Evolutionary conservation across 1,140 invertebrate species (phyloP), one percentile per base, ranked within the genome.

Genomic region (Drosophila tani): DNA sequence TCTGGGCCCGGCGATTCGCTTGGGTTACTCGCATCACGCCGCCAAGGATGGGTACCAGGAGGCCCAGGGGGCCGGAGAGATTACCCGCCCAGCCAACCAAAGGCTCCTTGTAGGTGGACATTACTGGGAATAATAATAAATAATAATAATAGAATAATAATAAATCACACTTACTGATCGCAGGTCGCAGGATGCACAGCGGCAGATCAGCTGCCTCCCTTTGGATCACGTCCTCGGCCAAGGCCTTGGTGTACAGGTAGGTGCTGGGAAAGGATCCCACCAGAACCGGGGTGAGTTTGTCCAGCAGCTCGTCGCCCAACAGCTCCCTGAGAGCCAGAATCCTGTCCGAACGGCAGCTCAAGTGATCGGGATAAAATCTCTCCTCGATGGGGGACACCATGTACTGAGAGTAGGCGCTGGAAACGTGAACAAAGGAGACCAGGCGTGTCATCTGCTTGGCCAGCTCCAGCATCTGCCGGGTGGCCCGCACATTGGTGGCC

Each of bases 21-120:
- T 1, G 95, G 95, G n/a, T 94, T 93, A 95, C 94, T 53, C 96
- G 94, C 5, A 98, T 85, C 0, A 98, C 93, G 19, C 97, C 97
- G 47, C 53, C 53, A 1, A 56, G 1, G 6, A 56, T 95, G 94
- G 9, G 95, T 95, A 29, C 94, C 94, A 95, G 67, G 0, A 96
- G 91, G 19, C 95, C 97, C 51, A 96, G 97, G 5, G 97, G 96
- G 43, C 97, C 97, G 91, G 98, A 98, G 75, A 97, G 93, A 86
- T 98, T 98, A 91, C 99, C 98, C 24, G 98, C 97, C 96, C 97
- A 98, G 3, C 96, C 96, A 6, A 92, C 67, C 0, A 95, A 74
- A 0, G 95, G 95, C 65, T 98, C 97, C 64, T 95, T 95, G 93
- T 95, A 96, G 0, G 96, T 96, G 0, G 97, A 96, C 35, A 97